Evolutionary conservation across 2,113 vertebrate genomes (phyloP).

Genomic region (Oceanodroma tethys): DNA sequence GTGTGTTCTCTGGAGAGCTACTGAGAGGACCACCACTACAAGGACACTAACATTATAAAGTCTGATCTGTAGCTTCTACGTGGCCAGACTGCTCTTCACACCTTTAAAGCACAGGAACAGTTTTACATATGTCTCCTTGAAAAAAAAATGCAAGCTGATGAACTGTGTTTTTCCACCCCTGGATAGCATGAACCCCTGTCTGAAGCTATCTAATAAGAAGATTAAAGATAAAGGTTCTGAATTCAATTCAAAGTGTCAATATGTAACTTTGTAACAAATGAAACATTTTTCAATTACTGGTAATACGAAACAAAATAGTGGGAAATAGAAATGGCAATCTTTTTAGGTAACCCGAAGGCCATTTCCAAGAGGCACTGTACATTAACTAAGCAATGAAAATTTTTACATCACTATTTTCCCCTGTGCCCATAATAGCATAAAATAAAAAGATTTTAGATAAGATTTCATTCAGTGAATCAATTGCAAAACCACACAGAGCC

Average conservation of each 20-base stretch:
- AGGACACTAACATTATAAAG: neutral
- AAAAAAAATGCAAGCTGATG: neutral
- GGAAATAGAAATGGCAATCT: constrained; percentile 73
- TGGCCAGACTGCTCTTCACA: neutral
- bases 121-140: neutral
- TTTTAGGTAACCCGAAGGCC: constrained; percentile 72
- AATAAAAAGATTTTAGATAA: constrained; percentile 88
- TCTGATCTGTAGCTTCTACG: neutral
- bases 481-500: constrained; percentile 73
- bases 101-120: neutral
- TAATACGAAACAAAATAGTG: constrained; percentile 76
- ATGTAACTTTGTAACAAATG: constrained; percentile 71
- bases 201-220: constrained; percentile 20
- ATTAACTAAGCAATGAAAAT: constrained; percentile 66
- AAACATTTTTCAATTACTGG: constrained; percentile 77
- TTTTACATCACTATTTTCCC: constrained; percentile 66
- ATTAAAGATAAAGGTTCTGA: constrained; percentile 67
- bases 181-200: neutral
- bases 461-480: constrained; percentile 82
- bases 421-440: constrained; percentile 77
- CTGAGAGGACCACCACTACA: neutral
- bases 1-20: neutral
- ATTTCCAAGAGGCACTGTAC: constrained; percentile 66
- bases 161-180: neutral
- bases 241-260: constrained; percentile 68